Conservation (phyloP, 2,888 invertebrate species). For the Hemaris fuciformis region DNA sequence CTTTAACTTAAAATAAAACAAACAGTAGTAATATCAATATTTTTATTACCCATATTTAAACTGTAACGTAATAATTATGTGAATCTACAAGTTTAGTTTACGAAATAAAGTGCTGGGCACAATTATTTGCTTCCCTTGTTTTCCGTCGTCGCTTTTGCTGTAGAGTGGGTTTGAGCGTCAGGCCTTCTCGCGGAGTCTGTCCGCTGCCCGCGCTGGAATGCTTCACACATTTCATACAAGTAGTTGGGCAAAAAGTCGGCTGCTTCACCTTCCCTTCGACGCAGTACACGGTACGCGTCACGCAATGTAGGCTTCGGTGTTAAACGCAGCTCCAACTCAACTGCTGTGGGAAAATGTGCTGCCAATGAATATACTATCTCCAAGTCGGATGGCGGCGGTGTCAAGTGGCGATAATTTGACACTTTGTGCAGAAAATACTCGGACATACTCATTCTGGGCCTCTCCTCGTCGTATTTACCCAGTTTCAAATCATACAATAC, state of each 20-base stretch:
- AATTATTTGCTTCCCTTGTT: constrained; percentile 19
- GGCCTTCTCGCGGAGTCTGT: constrained; percentile 63
- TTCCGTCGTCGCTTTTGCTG: constrained; percentile 36
- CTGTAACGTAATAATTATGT: background rate
- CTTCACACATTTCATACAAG: constrained; percentile 76
- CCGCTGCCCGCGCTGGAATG: constrained; percentile 67
- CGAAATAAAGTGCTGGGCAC: too few species aligned
- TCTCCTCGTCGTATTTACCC: constrained; percentile 67
- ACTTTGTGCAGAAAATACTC: constrained; percentile 76
- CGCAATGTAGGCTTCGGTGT: constrained; percentile 73
- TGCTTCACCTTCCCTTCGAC: constrained; percentile 70
- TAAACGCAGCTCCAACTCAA: constrained; percentile 71
- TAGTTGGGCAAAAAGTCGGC: constrained; percentile 74
- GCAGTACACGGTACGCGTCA: constrained; percentile 70
- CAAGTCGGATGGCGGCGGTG: constrained; percentile 72
- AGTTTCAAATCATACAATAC: constrained; percentile 73
- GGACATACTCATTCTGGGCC: constrained; percentile 66
- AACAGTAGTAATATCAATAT: background rate
- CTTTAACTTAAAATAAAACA: too few species aligned
- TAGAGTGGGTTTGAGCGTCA: constrained; percentile 41
- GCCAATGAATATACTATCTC: constrained; percentile 75
- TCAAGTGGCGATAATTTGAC: constrained; percentile 69
- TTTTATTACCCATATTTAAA: background rate
- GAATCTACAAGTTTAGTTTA: background rate
- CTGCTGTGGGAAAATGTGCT: constrained; percentile 72